A percentile compares a stretch with the other conserved stretches of the same genome.
Conservation (phyloP, 1,140 invertebrate species). For the Drosophila sechellia region DNA sequence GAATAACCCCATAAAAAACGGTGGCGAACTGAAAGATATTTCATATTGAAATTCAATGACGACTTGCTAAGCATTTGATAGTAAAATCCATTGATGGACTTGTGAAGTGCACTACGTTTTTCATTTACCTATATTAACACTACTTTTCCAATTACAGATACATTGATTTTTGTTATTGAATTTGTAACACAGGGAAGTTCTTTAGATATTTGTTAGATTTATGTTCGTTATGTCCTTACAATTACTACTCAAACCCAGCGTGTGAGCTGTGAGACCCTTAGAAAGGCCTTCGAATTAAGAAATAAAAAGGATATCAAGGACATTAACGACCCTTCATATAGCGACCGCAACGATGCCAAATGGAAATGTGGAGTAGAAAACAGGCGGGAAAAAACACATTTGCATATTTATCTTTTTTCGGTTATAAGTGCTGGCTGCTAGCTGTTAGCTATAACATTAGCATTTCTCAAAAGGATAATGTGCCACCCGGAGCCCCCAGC, state of each 20-base stretch:
- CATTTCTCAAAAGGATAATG: conserved; percentile 77
- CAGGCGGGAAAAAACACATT: conserved; percentile 55
- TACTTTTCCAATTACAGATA: no score
- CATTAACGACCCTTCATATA: conserved; percentile 77
- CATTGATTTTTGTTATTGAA: neutral
- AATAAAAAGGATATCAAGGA: conserved; percentile 63
- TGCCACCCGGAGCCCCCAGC: conserved; percentile 14
- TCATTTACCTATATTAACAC: no score
- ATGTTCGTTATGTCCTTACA: neutral
- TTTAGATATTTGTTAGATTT: neutral
- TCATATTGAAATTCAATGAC: conserved; percentile 52
- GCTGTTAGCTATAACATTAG: conserved; percentile 68
- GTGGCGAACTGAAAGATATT: conserved; percentile 25
- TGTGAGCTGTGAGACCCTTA: neutral
- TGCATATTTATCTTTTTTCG: conserved; percentile 79
- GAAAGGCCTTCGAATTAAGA: conserved; percentile 3
- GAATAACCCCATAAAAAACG: conserved; percentile 17
- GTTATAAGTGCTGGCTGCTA: conserved; percentile 35
- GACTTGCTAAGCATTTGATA: neutral
- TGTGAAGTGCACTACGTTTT: conserved; percentile 5
- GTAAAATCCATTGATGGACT: conserved; percentile 1
- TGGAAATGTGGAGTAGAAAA: conserved; percentile 5
- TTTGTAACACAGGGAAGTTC: neutral
- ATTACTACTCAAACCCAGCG: neutral
- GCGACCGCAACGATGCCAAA: conserved; percentile 66